Conservation (phyloP, 2,888 invertebrate genomes). For the Hirudinaria manillensis region DNA sequence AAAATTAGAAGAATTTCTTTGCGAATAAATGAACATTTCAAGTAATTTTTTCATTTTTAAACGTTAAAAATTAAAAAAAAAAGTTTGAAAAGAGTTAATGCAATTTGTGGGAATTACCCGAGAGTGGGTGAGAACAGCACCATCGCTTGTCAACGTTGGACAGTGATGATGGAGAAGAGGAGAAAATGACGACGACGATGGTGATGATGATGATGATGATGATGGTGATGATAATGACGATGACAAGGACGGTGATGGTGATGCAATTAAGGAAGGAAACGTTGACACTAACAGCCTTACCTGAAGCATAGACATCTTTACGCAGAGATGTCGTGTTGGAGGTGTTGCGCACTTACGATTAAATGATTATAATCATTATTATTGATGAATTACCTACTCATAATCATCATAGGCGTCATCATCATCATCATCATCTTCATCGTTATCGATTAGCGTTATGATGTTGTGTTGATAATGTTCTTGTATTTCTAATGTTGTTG, state of each 20-base stretch:
- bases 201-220: conserved; percentile 25
- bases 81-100: too few relatives aligned
- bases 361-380: too few relatives aligned
- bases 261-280: not conserved
- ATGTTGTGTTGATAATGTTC: not conserved
- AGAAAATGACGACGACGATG: conserved; percentile 22
- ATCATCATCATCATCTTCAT: conserved; percentile 9
- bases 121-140: too few relatives aligned
- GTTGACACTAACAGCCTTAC: conserved; percentile 27
- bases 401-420: not conserved
- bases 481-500: not conserved
- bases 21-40: too few relatives aligned
- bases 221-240: conserved; percentile 20
- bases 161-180: not conserved
- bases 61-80: too few relatives aligned
- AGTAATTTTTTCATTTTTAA: too few relatives aligned
- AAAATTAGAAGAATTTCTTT: too few relatives aligned
- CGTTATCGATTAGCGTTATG: not conserved
- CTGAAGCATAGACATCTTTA: too few relatives aligned
- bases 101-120: not conserved
- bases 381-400: too few relatives aligned
- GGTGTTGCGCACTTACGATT: not conserved
- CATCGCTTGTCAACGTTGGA: too few relatives aligned
- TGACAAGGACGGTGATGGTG: conserved; percentile 15
- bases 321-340: not conserved